These are phyloP conservation scores for Drosophila suboccidentalis DNA, from an alignment of 2,888 invertebrate genomes.

Conservation along the genomic window DNA sequence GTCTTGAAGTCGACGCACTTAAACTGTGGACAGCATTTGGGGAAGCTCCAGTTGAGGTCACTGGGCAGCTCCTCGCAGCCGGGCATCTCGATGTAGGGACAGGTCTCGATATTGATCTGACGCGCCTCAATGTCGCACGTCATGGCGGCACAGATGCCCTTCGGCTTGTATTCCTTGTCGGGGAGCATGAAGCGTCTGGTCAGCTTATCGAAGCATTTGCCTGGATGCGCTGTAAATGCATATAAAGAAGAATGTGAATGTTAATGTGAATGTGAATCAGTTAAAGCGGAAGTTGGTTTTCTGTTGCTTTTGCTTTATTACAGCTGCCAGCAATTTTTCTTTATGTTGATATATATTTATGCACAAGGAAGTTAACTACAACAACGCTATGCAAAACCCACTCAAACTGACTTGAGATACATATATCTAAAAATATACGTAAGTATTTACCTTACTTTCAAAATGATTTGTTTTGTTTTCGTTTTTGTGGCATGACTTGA, in stretches of 20 bases:
- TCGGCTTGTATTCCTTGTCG: constrained; percentile 85
- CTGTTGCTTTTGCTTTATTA: constrained; percentile 39
- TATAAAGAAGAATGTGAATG: constrained; percentile 25
- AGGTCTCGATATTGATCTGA: constrained; percentile 84
- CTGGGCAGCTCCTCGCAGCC: constrained; percentile 84
- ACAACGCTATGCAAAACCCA: constrained; percentile 40
- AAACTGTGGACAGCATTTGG: constrained; percentile 85
- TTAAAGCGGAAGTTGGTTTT: constrained; percentile 67
- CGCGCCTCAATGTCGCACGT: constrained; percentile 83
- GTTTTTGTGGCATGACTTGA: constrained; percentile 29
- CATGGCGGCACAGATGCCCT: constrained; percentile 85
- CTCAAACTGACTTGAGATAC: constrained; percentile 1
- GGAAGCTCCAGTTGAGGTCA: constrained; percentile 83
- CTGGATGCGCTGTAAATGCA: constrained; percentile 82
- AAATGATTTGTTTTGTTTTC: constrained; percentile 2
- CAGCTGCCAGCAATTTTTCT: constrained; percentile 22
- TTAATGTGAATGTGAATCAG: constrained; percentile 33
- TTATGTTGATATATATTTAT: constrained; percentile 29
- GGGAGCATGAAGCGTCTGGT: constrained; percentile 83
- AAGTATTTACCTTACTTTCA: constrained; percentile 39
- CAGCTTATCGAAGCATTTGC: constrained; percentile 84
- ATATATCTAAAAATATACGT: constrained; percentile 29
- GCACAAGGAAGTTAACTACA: constrained; percentile 44
- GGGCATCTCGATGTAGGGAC: constrained; percentile 84
- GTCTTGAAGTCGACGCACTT: constrained; percentile 84